Conservation (phyloP, 2,113 vertebrate species). For the Chloropsis hardwickii region DNA sequence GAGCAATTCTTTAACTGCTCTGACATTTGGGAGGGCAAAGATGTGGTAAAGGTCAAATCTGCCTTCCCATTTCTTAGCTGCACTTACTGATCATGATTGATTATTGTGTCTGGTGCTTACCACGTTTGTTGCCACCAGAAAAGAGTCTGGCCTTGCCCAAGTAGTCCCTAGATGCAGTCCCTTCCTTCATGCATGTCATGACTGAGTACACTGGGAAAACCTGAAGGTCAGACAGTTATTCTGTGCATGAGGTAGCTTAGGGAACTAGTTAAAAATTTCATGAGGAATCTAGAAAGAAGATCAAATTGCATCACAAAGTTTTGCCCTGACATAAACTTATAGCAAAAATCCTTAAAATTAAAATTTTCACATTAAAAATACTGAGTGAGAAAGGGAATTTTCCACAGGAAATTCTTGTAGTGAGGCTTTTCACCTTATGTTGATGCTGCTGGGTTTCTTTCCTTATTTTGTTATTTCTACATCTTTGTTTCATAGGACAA, state of each 20-base stretch:
- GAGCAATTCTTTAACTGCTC: slow-evolving; percentile 8
- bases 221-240: not conserved
- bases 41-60: not conserved
- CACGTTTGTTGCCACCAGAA: not conserved
- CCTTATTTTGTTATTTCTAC: not conserved
- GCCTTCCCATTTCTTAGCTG: not conserved
- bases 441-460: not conserved
- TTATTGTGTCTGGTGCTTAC: not conserved
- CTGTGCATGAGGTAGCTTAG: not conserved
- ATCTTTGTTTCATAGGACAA: not conserved
- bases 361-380: not conserved
- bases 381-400: not conserved
- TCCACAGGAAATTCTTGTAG: not conserved
- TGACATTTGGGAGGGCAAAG: slow-evolving; percentile 1
- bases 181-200: not conserved
- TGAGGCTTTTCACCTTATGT: not conserved
- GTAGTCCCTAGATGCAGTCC: not conserved
- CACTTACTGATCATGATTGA: not conserved
- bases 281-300: not conserved
- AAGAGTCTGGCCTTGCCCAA: not conserved
- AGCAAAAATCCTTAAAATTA: not conserved
- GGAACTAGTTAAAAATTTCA: not conserved
- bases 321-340: accelerated
- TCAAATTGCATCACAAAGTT: not conserved
- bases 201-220: not conserved